phyloP scores from a whole-genome alignment of 1,140 invertebrate species.

The Magallana gigas region DNA sequence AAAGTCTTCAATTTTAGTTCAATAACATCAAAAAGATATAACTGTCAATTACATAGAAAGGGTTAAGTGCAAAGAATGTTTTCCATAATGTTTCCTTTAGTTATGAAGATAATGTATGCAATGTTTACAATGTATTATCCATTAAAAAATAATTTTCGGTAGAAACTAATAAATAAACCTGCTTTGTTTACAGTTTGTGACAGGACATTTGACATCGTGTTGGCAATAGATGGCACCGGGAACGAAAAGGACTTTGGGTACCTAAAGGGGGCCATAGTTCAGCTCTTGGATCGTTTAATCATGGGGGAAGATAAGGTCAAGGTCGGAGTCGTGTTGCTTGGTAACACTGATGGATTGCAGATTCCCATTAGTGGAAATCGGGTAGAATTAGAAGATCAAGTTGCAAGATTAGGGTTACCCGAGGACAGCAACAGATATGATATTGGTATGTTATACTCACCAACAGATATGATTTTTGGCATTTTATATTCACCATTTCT shows the following conservation, averaged over 20 bases:
- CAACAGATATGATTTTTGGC: no score
- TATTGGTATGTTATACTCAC: not conserved
- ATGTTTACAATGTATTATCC: no score
- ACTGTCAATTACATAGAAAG: not conserved
- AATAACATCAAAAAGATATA: not conserved
- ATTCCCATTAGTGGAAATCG: constrained; percentile 3
- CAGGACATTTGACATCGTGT: constrained; percentile 36
- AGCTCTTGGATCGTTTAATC: not conserved
- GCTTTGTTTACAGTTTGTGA: constrained; percentile 16
- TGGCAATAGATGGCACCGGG: not conserved
- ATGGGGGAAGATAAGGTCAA: not conserved
- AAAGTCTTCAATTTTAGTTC: not conserved
- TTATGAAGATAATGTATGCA: no score
- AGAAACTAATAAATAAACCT: not conserved
- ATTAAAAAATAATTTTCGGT: not conserved
- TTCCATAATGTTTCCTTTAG: not conserved
- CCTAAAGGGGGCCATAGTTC: not conserved
- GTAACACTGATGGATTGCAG: not conserved
- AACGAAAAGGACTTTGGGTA: constrained; percentile 21
- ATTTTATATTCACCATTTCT: no score
- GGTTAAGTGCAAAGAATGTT: not conserved
- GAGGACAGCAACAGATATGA: constrained; percentile 26
- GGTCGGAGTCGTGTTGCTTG: not conserved
- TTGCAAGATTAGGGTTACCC: not conserved
- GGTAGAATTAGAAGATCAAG: not conserved